Conservation (phyloP, 2,888 invertebrate genomes). For the Orthosia cruda region DNA sequence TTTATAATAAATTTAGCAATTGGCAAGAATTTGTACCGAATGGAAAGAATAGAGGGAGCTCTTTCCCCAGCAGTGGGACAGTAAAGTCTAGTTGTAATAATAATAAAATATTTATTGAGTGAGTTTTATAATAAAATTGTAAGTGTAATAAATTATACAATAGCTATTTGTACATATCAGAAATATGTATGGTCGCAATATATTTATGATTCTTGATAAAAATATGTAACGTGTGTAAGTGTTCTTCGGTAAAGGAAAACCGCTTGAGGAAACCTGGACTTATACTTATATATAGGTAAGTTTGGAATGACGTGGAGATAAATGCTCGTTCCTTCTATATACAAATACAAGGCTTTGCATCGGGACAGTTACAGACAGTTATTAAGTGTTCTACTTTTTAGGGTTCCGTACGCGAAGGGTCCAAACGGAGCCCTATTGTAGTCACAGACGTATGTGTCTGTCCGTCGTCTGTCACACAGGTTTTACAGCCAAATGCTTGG, state of each 20-base stretch:
- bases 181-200: not conserved
- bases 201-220: not conserved
- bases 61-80: too few relatives aligned
- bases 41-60: too few relatives aligned
- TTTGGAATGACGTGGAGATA: not conserved
- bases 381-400: not conserved
- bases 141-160: slow-evolving; percentile 8
- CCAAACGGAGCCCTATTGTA: too few relatives aligned
- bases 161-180: not conserved
- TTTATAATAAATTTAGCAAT: slow-evolving; percentile 1
- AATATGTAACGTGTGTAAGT: not conserved
- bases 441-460: too few relatives aligned
- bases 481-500: too few relatives aligned
- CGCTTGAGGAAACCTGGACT: not conserved
- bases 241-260: not conserved
- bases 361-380: not conserved
- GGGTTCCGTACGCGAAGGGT: too few relatives aligned
- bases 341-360: not conserved
- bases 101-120: not conserved
- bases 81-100: too few relatives aligned
- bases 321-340: not conserved
- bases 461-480: too few relatives aligned
- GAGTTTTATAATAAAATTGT: too few relatives aligned
- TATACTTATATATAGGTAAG: not conserved
- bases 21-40: too few relatives aligned